Base-by-base conservation (phyloP, 2,797 vertebrate species). In the Epinephelus coioides region DNA sequence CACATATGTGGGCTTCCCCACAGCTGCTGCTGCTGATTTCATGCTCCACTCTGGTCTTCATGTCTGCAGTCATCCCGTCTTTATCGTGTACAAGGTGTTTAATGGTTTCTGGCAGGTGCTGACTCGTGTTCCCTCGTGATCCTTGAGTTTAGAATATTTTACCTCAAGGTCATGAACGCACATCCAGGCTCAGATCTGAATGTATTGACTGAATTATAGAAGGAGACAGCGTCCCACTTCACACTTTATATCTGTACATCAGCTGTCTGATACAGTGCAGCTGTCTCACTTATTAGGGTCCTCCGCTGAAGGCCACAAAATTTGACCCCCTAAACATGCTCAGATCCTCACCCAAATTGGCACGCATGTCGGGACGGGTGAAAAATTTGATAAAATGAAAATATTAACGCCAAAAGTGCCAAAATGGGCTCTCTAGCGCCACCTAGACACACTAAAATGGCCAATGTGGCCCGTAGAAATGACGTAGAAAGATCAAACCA, bases 21-120 rank as follows among this genome's bases (percentile, higher is more conserved):
- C 73, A 54, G 56, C 49, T 34, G 73, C 1, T 51, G 61, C 30
- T 9, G 5, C 34, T 51, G 63, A 12, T 60, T 67, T 68, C 46
- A 43, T 67, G 9, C 73, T 11, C 46, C 5, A 0, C 18, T 9
- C 46, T 25, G 46, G n/a, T 71, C 30, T 13, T 13, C 34, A 34
- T 34, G 34, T 34, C 34, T 34, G 34, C 46, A 11, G n/a, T 17
- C 43, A 47, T 21, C 19, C 13, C 7, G 65, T 47, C 73, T n/a
- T 18, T 17, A 27, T 30, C 12, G 25, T 6, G 25, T n/a, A 21
- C 6, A 6, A 14, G 47, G 76, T 27, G 76, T 47, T 62, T 50
- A 47, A 27, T 47, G 50, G 38, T 62, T 44, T 19, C 56, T 25
- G 57, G 19, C 21, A 51, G 68, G 46, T 44, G 53, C 61, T 61